Conservation (phyloP, 2,888 invertebrate genomes). For the Chouioia cunea region DNA sequence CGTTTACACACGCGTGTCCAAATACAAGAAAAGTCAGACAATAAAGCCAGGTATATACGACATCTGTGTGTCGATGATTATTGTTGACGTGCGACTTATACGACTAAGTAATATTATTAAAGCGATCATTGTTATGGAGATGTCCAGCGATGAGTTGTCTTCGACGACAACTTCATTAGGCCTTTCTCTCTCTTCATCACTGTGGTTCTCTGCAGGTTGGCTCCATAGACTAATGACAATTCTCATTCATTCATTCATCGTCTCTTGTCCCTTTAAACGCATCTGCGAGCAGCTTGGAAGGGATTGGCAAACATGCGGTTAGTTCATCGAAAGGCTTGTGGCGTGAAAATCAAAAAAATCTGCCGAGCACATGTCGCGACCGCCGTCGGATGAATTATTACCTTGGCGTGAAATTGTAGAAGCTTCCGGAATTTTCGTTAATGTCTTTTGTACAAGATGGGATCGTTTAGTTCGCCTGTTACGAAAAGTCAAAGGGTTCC, state of each 20-base stretch:
- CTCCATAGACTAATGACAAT: constrained; percentile 61
- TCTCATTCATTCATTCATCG: constrained; percentile 28
- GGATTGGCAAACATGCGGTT: constrained; percentile 54
- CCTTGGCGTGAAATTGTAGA: constrained; percentile 21
- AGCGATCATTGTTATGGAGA: constrained; percentile 47
- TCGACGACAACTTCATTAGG: constrained; percentile 44
- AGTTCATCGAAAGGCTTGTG: constrained; percentile 26
- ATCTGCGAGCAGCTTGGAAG: constrained; percentile 59
- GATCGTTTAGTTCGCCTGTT: constrained; percentile 2
- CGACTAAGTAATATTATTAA: constrained; percentile 47
- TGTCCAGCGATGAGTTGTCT: constrained; percentile 5
- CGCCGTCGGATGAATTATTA: constrained; percentile 47
- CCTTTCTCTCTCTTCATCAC: constrained; percentile 43
- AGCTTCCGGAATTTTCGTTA: constrained; percentile 38
- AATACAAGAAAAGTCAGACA: constrained; percentile 13
- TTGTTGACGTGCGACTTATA: too few species aligned
- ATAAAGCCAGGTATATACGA: constrained; percentile 38
- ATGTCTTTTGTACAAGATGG: constrained; percentile 10
- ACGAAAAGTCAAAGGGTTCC: too few species aligned
- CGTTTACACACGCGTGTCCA: constrained; percentile 23
- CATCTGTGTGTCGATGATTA: too few species aligned
- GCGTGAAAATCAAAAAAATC: constrained; percentile 32
- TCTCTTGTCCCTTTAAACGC: constrained; percentile 48
- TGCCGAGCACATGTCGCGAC: constrained; percentile 32
- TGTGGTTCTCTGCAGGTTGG: constrained; percentile 57